Conservation (phyloP, 2,888 invertebrate genomes). For the Protodeltote pygarga region DNA sequence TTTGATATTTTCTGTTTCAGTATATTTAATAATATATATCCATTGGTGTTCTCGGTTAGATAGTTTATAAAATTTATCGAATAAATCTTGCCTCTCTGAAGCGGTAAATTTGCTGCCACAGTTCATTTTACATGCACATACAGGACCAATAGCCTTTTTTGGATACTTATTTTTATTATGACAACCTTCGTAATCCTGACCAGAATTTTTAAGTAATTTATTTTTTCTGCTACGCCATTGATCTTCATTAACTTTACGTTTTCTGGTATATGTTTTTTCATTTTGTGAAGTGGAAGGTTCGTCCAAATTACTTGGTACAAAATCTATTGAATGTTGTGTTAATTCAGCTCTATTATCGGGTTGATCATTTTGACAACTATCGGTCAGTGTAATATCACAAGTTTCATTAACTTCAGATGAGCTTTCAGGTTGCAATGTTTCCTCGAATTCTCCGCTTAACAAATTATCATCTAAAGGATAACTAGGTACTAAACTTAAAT, state of each 20-base stretch:
- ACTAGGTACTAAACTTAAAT: no score
- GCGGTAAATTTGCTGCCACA: constrained; percentile 14
- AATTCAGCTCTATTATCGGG: not conserved
- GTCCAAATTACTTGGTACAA: no score
- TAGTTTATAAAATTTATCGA: constrained; percentile 24
- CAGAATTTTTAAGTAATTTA: constrained; percentile 24
- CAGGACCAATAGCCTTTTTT: constrained; percentile 12
- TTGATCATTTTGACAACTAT: no score
- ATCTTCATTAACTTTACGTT: constrained; percentile 8
- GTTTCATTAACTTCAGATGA: no score
- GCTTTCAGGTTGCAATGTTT: no score
- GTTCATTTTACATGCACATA: constrained; percentile 18
- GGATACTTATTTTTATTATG: constrained; percentile 11
- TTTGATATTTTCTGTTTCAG: constrained; percentile 14
- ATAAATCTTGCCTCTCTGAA: constrained; percentile 13
- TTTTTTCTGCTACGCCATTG: constrained; percentile 15
- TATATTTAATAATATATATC: constrained; percentile 16
- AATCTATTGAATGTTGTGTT: not conserved
- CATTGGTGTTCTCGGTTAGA: constrained; percentile 32
- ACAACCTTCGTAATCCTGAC: constrained; percentile 11
- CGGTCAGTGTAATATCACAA: no score
- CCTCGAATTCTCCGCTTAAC: no score
- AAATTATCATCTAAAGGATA: no score
- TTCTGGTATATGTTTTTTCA: constrained; percentile 8
- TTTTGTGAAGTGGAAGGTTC: not conserved